Percentiles rank a stretch among this genome's conserved stretches.
Conservation (phyloP, 2,888 invertebrate species). For the Cephus rjabovi region DNA sequence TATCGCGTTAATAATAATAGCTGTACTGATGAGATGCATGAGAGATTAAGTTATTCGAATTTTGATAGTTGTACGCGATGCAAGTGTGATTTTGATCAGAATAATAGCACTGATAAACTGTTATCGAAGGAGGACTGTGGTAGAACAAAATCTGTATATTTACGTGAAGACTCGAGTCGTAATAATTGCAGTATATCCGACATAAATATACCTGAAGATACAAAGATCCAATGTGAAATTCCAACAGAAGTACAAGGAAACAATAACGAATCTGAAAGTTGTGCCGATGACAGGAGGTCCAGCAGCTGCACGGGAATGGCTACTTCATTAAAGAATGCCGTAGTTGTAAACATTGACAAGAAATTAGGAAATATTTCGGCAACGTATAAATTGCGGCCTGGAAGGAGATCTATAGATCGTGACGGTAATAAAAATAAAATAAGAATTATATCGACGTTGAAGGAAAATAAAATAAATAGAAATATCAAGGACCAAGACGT, state of each 20-base stretch:
- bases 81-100: conserved; percentile 38
- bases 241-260: not conserved
- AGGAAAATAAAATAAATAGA: conserved; percentile 5
- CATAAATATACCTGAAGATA: not conserved
- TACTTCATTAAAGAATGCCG: not conserved
- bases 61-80: conserved; percentile 34
- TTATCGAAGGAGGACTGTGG: not conserved
- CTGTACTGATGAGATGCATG: conserved; percentile 17
- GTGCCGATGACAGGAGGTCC: not conserved
- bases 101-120: conserved; percentile 17
- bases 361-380: not conserved
- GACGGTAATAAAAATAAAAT: conserved; percentile 30
- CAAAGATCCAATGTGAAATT: too few relatives aligned
- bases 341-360: not conserved
- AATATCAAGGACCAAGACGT: not conserved
- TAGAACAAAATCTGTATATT: not conserved
- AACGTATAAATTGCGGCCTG: conserved; percentile 43
- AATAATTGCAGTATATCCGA: not conserved
- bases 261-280: not conserved
- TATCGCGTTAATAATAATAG: conserved; percentile 24
- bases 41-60: not conserved
- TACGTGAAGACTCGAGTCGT: not conserved
- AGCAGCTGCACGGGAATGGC: not conserved
- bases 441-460: not conserved
- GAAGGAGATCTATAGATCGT: conserved; percentile 43